Evolutionary conservation across 2,113 vertebrate species (phyloP).

Genomic region (Psilopogon haemacephalus): DNA sequence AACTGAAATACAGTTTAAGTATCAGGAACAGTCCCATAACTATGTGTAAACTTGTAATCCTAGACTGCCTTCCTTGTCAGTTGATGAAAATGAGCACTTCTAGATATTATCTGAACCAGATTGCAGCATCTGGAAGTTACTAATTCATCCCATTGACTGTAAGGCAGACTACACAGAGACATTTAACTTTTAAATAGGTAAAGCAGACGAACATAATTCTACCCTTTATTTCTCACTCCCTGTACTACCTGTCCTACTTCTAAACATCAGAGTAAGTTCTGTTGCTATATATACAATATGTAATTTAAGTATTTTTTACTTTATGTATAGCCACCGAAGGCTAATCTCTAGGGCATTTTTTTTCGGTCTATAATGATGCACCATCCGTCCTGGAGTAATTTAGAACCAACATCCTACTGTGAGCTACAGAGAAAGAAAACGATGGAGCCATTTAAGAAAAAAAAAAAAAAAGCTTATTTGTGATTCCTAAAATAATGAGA

Average conservation of each 20-base stretch:
- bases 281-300: neutral
- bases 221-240: neutral
- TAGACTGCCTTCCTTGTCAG: neutral
- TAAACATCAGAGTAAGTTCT: neutral
- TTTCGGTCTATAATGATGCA: neutral
- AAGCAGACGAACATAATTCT: neutral
- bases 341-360: neutral
- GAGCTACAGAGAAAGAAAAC: neutral
- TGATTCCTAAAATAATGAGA: neutral
- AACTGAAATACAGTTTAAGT: neutral
- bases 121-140: neutral
- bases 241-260: neutral
- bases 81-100: neutral
- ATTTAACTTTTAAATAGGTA: neutral
- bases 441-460: neutral
- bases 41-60: fast-evolving
- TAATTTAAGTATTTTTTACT: neutral
- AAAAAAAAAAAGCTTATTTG: neutral
- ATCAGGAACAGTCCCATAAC: neutral
- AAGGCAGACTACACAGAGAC: neutral
- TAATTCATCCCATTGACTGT: neutral
- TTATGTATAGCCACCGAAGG: neutral
- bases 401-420: neutral
- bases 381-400: neutral
- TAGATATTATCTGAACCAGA: neutral